A percentile compares a stretch with the other conserved stretches of the same genome.
These are phyloP conservation scores for Ceriagrion tenellum DNA, from an alignment of 2,888 invertebrate genomes.

Conservation along the genomic window DNA sequence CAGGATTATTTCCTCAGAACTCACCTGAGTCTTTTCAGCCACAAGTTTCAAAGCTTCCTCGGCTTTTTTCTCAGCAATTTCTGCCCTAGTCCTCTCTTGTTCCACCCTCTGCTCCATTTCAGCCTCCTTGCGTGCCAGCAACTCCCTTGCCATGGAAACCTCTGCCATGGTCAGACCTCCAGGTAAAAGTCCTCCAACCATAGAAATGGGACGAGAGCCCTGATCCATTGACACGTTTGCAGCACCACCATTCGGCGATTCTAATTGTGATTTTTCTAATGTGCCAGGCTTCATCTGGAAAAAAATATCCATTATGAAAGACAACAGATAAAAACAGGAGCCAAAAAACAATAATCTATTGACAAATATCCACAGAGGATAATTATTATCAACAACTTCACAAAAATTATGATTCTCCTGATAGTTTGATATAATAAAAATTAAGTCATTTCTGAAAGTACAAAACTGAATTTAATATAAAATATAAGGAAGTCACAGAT, in stretches of 20 bases:
- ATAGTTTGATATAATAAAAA: too few species aligned
- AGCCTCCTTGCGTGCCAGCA: constrained; percentile 57
- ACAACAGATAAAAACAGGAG: too few species aligned
- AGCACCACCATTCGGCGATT: neutral
- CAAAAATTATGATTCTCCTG: too few species aligned
- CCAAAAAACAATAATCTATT: too few species aligned
- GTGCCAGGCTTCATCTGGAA: neutral
- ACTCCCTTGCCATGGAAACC: constrained; percentile 57
- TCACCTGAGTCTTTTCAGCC: constrained; percentile 49
- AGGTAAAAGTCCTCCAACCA: constrained; percentile 36
- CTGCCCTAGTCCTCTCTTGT: constrained; percentile 38
- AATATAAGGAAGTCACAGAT: too few species aligned
- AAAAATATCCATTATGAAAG: too few species aligned
- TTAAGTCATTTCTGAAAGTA: too few species aligned
- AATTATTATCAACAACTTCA: too few species aligned
- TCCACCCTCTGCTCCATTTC: constrained; percentile 46
- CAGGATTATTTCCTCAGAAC: neutral
- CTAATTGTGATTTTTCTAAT: neutral
- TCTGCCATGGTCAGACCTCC: constrained; percentile 50
- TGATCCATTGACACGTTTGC: constrained; percentile 17
- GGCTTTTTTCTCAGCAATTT: constrained; percentile 27
- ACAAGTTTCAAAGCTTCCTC: constrained; percentile 39
- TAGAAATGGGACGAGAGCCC: constrained; percentile 37
- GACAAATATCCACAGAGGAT: too few species aligned
- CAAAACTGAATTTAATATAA: too few species aligned